phyloP scores from a whole-genome alignment of 2,113 vertebrate species.

The Heterocephalus glaber region DNA sequence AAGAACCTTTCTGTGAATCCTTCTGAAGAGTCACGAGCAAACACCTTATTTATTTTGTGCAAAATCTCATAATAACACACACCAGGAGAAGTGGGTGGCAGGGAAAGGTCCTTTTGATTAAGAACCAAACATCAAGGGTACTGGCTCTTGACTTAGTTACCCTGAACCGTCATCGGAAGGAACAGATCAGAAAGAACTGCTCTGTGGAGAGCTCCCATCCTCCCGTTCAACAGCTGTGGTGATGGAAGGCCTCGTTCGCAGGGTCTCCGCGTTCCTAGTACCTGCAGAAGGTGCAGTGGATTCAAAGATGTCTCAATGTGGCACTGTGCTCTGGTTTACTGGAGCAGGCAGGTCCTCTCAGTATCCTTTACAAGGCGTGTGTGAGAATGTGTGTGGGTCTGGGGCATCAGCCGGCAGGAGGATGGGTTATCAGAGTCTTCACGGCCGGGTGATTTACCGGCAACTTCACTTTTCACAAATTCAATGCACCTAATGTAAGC shows the following conservation, averaged over 20 bases:
- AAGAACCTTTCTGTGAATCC: neutral
- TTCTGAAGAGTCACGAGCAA: neutral
- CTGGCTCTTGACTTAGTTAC: neutral
- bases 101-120: neutral
- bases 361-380: neutral
- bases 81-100: neutral
- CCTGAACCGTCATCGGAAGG: neutral
- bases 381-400: no score
- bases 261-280: neutral
- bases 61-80: neutral
- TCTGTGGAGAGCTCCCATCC: neutral
- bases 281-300: neutral
- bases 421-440: neutral
- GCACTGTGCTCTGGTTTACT: neutral
- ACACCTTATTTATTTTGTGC: neutral
- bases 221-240: neutral
- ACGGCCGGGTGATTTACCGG: neutral
- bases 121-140: neutral
- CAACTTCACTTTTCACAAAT: neutral
- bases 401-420: neutral
- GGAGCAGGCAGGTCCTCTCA: neutral
- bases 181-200: neutral
- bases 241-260: neutral
- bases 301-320: neutral
- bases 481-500: neutral